A percentile compares a stretch with the other conserved stretches of the same genome.
phyloP scores from a whole-genome alignment of 2,888 invertebrate species.

The Drosophila pegasa region DNA sequence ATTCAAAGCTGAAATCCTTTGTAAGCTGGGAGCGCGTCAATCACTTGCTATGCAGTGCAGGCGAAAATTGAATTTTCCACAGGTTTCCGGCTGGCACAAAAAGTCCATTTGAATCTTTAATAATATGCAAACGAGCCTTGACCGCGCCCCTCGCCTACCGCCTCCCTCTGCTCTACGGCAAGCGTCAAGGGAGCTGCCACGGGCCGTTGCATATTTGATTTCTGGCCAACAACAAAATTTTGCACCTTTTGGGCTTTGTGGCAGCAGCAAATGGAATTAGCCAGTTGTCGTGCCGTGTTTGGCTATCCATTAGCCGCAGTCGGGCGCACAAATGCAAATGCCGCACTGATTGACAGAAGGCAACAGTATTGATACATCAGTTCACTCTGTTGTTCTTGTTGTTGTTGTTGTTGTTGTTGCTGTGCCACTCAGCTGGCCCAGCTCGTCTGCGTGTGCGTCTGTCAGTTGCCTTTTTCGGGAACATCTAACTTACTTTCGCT shows the following conservation, averaged over 20 bases:
- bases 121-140: slow-evolving; percentile 67
- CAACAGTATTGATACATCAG: slow-evolving; percentile 50
- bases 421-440: slow-evolving; percentile 9
- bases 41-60: slow-evolving; percentile 19
- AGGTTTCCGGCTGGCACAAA: neutral
- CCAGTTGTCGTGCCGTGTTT: slow-evolving; percentile 39
- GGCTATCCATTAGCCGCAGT: slow-evolving; percentile 37
- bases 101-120: slow-evolving; percentile 43
- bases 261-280: slow-evolving; percentile 65
- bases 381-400: neutral
- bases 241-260: slow-evolving; percentile 55
- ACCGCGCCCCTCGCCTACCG: no score
- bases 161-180: slow-evolving; percentile 17
- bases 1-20: neutral
- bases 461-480: slow-evolving; percentile 31
- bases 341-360: slow-evolving; percentile 43
- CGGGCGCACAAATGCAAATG: slow-evolving; percentile 45
- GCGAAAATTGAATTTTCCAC: slow-evolving; percentile 25
- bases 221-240: slow-evolving; percentile 57
- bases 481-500: slow-evolving; percentile 42
- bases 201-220: slow-evolving; percentile 68
- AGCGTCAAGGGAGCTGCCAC: slow-evolving; percentile 35
- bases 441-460: slow-evolving; percentile 11
- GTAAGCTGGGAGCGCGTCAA: neutral
- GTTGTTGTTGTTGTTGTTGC: neutral